Base-by-base conservation (phyloP, 2,113 vertebrate genomes). In the Fregata magnificens region DNA sequence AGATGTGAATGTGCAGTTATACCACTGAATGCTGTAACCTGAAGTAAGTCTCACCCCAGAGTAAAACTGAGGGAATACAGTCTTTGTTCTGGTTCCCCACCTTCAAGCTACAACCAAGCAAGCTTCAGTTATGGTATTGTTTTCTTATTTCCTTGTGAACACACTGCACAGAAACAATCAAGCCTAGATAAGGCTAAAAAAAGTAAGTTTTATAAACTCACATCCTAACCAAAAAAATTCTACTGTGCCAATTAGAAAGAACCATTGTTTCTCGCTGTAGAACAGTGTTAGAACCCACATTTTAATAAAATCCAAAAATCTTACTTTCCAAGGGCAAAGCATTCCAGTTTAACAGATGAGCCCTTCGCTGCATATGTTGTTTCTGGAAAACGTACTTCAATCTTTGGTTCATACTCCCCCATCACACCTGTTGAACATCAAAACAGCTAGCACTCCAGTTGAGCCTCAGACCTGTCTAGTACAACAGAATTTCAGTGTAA, bases 251-350 rank as follows among this genome's bases (percentile, higher is more conserved):
- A 52, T 42, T n/a, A 66, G 26, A 69, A 59, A 73, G 58, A 88
- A 67, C 34, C 78, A 24, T 45, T 45, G 3, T 62, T 84, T 78
- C 85, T 86, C 76, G 45, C 32, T 36, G 82, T 47, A 63, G 18
- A 88, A 49, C 61, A 45, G 69, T 7, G 19, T 71, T 49, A 80
- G 67, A 95, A 86, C 28, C 61, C 85, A 38, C 9, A 42, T 42
- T 83, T 63, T 12, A 29, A 81, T 25, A 58, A 50, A 87, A 95
- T 31, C 13, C 14, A 71, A 82, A 96, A 45, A 87, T 93, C 99
- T 99, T 99, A 99, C 99, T 99, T 99, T 98, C 99, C 99, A 90
- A 99, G 98, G 97, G 99, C 99, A 80, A 99, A 99, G 96, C 99
- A 99, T 92, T 99, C 99, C 98, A 99, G 98, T 50, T 98, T 98